Evolutionary conservation across 2,113 vertebrate species (phyloP).

Genomic region (Prunella himalayana): DNA sequence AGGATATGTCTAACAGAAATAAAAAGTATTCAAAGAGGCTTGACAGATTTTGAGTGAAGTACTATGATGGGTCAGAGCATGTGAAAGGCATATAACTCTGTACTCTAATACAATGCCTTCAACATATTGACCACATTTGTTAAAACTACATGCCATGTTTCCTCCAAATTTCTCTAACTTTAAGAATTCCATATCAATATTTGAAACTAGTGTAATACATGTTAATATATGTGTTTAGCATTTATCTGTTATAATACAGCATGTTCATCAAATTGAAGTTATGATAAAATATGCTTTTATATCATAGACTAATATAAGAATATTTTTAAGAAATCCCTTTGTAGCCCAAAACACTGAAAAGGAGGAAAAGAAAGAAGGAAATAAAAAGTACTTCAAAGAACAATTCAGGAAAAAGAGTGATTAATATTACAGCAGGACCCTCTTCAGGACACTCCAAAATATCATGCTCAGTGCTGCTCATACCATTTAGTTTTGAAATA

Average conservation of each 20-base stretch:
- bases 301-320: background rate
- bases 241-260: background rate
- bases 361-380: background rate
- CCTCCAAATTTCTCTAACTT: background rate
- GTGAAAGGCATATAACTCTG: background rate
- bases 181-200: background rate
- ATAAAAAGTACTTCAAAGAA: background rate
- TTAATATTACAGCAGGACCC: background rate
- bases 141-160: background rate
- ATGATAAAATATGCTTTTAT: background rate
- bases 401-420: background rate
- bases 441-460: background rate
- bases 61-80: background rate
- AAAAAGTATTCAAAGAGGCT: background rate
- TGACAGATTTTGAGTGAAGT: background rate
- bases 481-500: slow-evolving; percentile 5
- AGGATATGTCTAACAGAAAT: background rate
- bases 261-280: background rate
- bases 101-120: background rate
- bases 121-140: background rate
- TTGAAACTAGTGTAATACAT: background rate
- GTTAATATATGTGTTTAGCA: background rate
- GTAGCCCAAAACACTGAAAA: background rate
- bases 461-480: background rate
- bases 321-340: background rate